Conservation (phyloP, 1,140 invertebrate species). For the Doryteuthis pealeii region DNA sequence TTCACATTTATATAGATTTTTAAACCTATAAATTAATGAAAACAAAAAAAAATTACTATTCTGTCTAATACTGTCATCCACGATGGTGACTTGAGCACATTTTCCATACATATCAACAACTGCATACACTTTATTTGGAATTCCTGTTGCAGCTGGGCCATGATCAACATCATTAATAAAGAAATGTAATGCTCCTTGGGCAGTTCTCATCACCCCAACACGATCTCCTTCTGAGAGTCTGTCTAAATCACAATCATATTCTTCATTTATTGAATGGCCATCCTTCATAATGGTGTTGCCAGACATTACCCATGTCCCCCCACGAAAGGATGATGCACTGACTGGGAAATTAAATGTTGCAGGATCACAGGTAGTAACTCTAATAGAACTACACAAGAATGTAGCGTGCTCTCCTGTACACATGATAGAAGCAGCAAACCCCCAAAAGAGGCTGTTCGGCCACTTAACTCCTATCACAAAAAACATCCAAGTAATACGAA, state of each 20-base stretch:
- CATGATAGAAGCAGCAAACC: too few relatives aligned
- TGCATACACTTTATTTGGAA: constrained; percentile 78
- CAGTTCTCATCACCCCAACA: constrained; percentile 53
- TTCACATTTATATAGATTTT: too few relatives aligned
- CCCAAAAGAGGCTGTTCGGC: too few relatives aligned
- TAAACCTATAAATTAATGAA: too few relatives aligned
- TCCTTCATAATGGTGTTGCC: constrained; percentile 82
- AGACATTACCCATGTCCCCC: constrained; percentile 88
- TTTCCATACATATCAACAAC: constrained; percentile 91
- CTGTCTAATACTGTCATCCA: constrained; percentile 39
- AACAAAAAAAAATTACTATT: background rate
- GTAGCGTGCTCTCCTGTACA: too few relatives aligned
- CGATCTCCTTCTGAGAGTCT: constrained; percentile 81
- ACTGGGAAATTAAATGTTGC: constrained; percentile 77
- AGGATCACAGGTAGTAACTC: constrained; percentile 83
- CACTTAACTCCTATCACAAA: too few relatives aligned
- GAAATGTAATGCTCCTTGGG: constrained; percentile 79
- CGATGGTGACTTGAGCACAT: constrained; percentile 79
- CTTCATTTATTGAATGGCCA: constrained; percentile 76
- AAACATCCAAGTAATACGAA: too few relatives aligned
- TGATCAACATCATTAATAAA: constrained; percentile 87
- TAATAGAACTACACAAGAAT: too few relatives aligned
- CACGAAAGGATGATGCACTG: constrained; percentile 79
- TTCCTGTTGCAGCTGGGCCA: constrained; percentile 77
- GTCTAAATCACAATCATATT: constrained; percentile 79